Conservation (phyloP, 2,113 vertebrate species). For the Centropristis striata region DNA sequence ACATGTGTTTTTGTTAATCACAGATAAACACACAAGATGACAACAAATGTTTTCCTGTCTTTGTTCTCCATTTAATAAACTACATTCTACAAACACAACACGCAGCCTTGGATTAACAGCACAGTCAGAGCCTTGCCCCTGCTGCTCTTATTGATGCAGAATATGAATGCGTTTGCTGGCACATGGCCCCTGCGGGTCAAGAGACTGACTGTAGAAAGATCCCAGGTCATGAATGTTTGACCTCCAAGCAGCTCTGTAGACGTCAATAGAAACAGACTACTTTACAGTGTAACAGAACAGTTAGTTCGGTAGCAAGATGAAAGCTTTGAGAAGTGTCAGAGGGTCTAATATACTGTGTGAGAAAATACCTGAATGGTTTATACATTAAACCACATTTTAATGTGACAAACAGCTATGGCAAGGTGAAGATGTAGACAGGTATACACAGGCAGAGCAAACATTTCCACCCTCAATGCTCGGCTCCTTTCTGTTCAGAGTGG, state of each 20-base stretch:
- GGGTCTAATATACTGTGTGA: neutral
- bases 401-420: neutral
- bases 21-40: conserved; percentile 51
- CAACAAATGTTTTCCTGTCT: conserved; percentile 21
- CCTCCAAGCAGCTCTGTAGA: conserved; percentile 24
- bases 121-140: neutral
- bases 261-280: conserved; percentile 18
- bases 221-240: conserved; percentile 51
- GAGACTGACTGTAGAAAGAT: conserved; percentile 27
- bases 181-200: conserved; percentile 24
- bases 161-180: conserved; percentile 30
- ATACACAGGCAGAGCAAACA: conserved; percentile 11
- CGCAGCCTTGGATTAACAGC: too few relatives aligned
- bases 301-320: neutral
- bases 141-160: conserved; percentile 9
- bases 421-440: neutral
- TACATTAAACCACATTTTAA: neutral
- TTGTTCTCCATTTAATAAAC: conserved; percentile 9
- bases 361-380: conserved; percentile 5
- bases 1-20: conserved; percentile 52
- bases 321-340: neutral
- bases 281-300: conserved; percentile 38
- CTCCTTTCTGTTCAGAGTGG: conserved; percentile 32
- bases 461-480: conserved; percentile 11
- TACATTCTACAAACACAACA: neutral